Conservation (phyloP, 2,888 invertebrate genomes). For the Polylopha cassiicola region DNA sequence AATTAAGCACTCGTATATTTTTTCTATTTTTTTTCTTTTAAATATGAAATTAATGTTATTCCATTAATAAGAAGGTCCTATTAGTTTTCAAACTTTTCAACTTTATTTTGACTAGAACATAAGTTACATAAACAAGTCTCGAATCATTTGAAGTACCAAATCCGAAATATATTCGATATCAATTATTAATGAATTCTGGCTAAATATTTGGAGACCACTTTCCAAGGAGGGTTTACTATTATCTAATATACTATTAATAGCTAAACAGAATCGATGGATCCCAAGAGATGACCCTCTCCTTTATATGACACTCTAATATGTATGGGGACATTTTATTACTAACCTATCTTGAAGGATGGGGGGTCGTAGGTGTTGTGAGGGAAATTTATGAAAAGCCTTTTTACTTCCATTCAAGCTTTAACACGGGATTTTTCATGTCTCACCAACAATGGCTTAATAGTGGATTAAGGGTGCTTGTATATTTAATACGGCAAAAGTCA, state of each 20-base stretch:
- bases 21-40: no score
- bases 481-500: constrained; percentile 10
- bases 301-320: constrained; percentile 64
- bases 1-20: no score
- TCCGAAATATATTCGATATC: no score
- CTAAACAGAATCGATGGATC: constrained; percentile 64
- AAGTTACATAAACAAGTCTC: no score
- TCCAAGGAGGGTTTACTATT: constrained; percentile 35
- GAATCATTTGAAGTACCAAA: no score
- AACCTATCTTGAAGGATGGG: constrained; percentile 56
- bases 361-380: constrained; percentile 44
- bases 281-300: constrained; percentile 53
- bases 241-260: constrained; percentile 61
- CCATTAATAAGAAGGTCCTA: no score
- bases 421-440: constrained; percentile 30
- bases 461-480: constrained; percentile 10
- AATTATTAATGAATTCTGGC: constrained; percentile 2
- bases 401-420: constrained; percentile 49
- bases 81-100: no score
- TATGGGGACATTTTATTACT: constrained; percentile 63
- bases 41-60: no score
- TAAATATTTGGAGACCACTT: constrained; percentile 25
- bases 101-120: no score
- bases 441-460: constrained; percentile 29
- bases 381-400: constrained; percentile 58